phyloP scores from a whole-genome alignment of 2,797 vertebrate genomes.

The Merluccius polli region DNA sequence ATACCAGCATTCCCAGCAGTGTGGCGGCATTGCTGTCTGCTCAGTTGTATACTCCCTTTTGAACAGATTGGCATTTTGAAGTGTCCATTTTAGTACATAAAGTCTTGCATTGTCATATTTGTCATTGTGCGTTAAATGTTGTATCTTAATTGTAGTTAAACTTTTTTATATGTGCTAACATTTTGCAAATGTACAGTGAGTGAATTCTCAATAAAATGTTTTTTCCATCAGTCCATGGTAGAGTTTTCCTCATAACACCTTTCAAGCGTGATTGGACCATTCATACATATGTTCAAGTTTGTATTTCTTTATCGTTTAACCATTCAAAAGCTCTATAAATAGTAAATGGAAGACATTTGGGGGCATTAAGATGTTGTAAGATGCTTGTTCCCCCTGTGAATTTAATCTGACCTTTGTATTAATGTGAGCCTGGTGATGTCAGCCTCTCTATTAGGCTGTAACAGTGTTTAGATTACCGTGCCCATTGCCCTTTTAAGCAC shows the following conservation, averaged over 20 bases:
- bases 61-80: conserved; percentile 12
- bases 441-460: conserved; percentile 28
- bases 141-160: conserved; percentile 30
- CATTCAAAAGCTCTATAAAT: neutral
- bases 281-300: neutral
- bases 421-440: conserved; percentile 17
- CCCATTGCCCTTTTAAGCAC: conserved; percentile 66
- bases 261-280: neutral
- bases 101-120: neutral
- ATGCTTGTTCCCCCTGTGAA: neutral
- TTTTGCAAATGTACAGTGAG: conserved; percentile 63
- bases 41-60: neutral
- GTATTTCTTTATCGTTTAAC: neutral
- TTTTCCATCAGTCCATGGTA: conserved; percentile 38
- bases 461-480: conserved; percentile 42
- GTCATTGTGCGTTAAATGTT: conserved; percentile 39
- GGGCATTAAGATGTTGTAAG: neutral
- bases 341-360: neutral
- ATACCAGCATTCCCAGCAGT: conserved; percentile 11
- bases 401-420: conserved; percentile 11
- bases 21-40: neutral
- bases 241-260: neutral
- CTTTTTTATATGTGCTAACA: conserved; percentile 52
- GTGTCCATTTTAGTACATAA: conserved; percentile 20
- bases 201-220: conserved; percentile 67